Evolutionary conservation across 2,797 vertebrate genomes (phyloP).

Genomic region (Oreortyx pictus): DNA sequence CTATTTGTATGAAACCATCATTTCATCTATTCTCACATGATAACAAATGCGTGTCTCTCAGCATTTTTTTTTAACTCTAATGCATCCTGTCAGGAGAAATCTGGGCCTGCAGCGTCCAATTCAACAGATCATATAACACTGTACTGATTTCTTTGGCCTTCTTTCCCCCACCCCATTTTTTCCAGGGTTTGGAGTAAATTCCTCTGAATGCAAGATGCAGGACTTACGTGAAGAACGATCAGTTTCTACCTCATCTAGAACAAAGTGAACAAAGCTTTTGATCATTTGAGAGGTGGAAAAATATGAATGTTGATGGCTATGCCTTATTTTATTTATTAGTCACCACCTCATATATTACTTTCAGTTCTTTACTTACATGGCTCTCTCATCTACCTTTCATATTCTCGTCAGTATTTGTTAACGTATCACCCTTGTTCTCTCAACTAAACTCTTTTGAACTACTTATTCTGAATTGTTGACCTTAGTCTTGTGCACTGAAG

Average conservation of each 20-base stretch:
- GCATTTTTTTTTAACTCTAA: not conserved
- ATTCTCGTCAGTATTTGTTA: not conserved
- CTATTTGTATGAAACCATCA: not conserved
- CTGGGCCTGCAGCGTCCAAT: not conserved
- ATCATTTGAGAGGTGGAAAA: not conserved
- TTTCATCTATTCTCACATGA: not conserved
- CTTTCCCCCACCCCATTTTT: not conserved
- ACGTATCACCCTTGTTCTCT: not conserved
- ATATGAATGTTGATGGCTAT: not conserved
- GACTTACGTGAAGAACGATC: not conserved
- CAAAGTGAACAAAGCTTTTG: not conserved
- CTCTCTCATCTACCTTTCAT: not conserved
- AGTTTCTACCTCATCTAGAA: not conserved
- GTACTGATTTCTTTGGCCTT: not conserved
- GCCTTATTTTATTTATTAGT: not conserved
- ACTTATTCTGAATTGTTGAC: not conserved
- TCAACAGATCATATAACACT: not conserved
- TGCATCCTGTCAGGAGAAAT: not conserved
- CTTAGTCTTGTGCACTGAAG: not conserved
- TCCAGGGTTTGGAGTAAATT: not conserved
- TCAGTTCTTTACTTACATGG: not conserved
- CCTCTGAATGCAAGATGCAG: not conserved
- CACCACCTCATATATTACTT: not conserved
- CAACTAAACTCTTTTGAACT: not conserved
- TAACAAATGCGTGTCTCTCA: not conserved